phyloP scores from a whole-genome alignment of 2,888 invertebrate species.

The Cryptus viduatorius region DNA sequence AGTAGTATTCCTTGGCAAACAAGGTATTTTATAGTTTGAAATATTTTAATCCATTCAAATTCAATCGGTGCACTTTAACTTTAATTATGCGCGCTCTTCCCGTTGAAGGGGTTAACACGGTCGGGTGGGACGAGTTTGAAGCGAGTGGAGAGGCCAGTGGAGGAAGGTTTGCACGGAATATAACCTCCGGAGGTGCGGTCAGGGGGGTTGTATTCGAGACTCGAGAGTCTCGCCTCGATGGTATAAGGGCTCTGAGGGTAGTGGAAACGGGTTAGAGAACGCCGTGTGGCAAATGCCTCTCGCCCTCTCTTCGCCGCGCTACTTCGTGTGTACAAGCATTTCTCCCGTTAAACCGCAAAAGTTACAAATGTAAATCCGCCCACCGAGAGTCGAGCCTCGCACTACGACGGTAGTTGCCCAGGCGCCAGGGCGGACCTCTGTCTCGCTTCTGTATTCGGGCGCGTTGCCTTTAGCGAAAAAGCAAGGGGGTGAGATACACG shows the following conservation, averaged over 20 bases:
- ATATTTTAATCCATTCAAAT: slow-evolving; percentile 39
- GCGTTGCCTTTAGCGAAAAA: slow-evolving; percentile 5
- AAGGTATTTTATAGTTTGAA: slow-evolving; percentile 27
- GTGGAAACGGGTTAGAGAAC: slow-evolving; percentile 12
- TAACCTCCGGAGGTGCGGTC: slow-evolving; percentile 11
- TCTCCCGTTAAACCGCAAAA: slow-evolving; percentile 80
- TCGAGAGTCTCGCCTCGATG: slow-evolving; percentile 42
- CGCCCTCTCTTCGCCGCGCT: slow-evolving; percentile 43
- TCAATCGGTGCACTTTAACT: slow-evolving; percentile 33
- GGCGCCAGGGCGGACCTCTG: not conserved
- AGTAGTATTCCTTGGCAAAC: slow-evolving; percentile 20
- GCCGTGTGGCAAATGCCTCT: slow-evolving; percentile 37
- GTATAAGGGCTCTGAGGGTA: slow-evolving; percentile 24
- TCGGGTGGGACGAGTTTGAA: slow-evolving; percentile 7
- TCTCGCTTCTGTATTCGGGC: not conserved
- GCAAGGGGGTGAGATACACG: slow-evolving; percentile 28
- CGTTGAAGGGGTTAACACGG: slow-evolving; percentile 12
- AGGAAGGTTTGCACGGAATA: slow-evolving; percentile 39
- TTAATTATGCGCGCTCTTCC: slow-evolving; percentile 23
- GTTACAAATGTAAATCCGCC: slow-evolving; percentile 82
- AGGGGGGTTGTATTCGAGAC: slow-evolving; percentile 40
- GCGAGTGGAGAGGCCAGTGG: slow-evolving; percentile 28
- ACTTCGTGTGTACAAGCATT: slow-evolving; percentile 72
- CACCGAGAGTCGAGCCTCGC: slow-evolving; percentile 39
- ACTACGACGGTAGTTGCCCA: slow-evolving; percentile 15